Conservation (phyloP, 2,797 vertebrate species). For the Limosa lapponica region DNA sequence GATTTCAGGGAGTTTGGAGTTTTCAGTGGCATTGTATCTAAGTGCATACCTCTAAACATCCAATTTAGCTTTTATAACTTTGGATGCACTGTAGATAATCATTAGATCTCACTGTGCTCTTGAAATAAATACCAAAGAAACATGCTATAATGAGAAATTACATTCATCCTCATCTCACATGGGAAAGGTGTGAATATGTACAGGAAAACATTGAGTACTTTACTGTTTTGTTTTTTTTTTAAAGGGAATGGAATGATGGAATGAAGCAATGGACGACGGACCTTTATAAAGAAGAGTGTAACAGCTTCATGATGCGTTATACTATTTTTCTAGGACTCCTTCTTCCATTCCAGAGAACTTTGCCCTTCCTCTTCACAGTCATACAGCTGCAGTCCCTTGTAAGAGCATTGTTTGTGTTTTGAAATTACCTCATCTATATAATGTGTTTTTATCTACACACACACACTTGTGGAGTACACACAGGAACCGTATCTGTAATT, state of each 20-base stretch:
- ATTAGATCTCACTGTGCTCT: not conserved
- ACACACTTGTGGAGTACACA: not conserved
- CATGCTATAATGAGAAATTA: not conserved
- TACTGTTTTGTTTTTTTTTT: not conserved
- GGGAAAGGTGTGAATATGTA: not conserved
- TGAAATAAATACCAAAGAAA: not conserved
- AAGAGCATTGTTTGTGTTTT: not conserved
- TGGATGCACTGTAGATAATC: not conserved
- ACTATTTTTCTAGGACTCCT: not conserved
- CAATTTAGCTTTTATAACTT: not conserved
- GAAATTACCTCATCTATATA: not conserved
- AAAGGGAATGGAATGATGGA: not conserved
- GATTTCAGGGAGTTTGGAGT: not conserved
- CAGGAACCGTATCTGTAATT: not conserved
- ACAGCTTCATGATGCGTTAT: fast-evolving
- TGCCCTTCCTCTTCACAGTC: not conserved
- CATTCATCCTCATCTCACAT: not conserved
- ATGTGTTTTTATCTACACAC: not conserved
- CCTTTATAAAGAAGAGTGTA: not conserved
- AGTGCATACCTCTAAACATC: not conserved
- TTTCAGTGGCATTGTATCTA: not conserved
- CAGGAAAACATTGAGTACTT: not conserved
- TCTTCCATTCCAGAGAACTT: not conserved
- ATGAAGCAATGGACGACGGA: not conserved
- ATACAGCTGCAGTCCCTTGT: not conserved